Evolutionary conservation across 2,888 invertebrate genomes (phyloP).

Genomic region (Mimumesa dahlbomi): DNA sequence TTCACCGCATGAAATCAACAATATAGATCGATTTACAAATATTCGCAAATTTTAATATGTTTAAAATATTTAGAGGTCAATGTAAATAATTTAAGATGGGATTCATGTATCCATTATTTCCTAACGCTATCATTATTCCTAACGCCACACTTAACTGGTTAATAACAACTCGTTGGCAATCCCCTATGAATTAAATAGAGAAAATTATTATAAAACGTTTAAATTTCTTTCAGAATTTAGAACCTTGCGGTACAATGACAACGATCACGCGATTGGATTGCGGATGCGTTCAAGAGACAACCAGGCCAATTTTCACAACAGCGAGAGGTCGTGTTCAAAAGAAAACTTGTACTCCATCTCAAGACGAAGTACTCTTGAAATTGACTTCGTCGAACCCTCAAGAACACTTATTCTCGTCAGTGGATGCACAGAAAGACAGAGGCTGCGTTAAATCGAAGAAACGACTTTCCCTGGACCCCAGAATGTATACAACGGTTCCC

Average conservation of each 20-base stretch:
- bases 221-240: constrained; percentile 56
- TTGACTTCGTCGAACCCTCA: constrained; percentile 52
- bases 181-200: neutral
- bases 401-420: constrained; percentile 46
- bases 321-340: constrained; percentile 56
- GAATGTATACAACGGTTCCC: constrained; percentile 8
- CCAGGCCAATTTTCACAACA: constrained; percentile 68
- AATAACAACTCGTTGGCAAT: neutral
- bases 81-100: no score
- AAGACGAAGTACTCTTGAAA: constrained; percentile 55
- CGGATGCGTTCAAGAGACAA: constrained; percentile 68
- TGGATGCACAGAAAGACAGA: constrained; percentile 19
- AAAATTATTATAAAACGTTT: neutral
- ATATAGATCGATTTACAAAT: no score
- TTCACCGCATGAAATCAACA: no score
- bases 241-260: constrained; percentile 70
- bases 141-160: no score
- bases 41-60: no score
- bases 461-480: constrained; percentile 3
- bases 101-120: no score
- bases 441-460: constrained; percentile 29
- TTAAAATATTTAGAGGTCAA: no score
- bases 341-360: constrained; percentile 56
- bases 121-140: no score
- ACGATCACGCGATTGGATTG: constrained; percentile 69